Percentiles rank a stretch among this genome's conserved stretches.
Evolutionary conservation across 1,140 invertebrate genomes (phyloP).

Genomic region (Reticulitermes speratus): DNA sequence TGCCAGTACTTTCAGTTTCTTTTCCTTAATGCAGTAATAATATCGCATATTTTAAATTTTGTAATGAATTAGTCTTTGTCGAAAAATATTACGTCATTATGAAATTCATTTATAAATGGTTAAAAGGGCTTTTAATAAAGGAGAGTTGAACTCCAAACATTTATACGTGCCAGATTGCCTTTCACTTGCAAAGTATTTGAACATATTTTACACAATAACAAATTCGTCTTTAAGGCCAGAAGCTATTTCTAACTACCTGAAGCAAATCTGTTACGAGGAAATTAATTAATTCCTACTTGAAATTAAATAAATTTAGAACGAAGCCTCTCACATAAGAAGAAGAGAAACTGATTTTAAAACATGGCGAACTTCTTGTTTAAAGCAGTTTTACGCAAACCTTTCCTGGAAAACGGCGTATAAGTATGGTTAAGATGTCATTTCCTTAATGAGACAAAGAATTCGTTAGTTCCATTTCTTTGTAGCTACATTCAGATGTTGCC

Average conservation of each 20-base stretch:
- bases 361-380: background rate
- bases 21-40: background rate
- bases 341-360: background rate
- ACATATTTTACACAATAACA: background rate
- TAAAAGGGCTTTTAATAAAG: background rate
- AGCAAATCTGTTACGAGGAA: background rate
- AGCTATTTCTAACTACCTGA: background rate
- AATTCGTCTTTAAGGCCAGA: background rate
- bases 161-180: background rate
- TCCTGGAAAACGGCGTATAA: background rate
- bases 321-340: background rate
- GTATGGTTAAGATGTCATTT: slow-evolving; percentile 13
- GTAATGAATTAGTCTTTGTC: background rate
- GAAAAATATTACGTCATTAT: background rate
- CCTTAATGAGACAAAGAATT: slow-evolving; percentile 2
- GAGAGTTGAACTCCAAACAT: background rate
- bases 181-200: background rate
- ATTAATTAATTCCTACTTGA: background rate
- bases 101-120: background rate
- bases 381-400: background rate
- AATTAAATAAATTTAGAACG: background rate
- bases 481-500: background rate
- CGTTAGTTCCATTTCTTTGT: slow-evolving; percentile 8
- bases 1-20: background rate
- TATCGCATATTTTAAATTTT: background rate